Evolutionary conservation across 2,888 invertebrate genomes (phyloP), one percentile per base, ranked within the genome.

Genomic region (Sipunculus nudus): DNA sequence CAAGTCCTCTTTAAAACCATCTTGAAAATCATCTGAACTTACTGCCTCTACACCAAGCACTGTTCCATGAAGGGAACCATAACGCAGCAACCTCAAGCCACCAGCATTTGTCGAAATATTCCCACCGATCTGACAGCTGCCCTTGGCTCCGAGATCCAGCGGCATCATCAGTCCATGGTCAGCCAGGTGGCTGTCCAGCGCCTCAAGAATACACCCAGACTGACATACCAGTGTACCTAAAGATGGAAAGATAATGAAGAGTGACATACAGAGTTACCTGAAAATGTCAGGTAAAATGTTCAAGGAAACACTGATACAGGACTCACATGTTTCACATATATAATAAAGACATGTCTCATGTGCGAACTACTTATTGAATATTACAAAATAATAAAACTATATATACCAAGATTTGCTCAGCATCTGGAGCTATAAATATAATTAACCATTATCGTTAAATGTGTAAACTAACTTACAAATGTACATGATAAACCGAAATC

Each of bases 71-170:
- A 97, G 86, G 80, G 95, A 96, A 8, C 99, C 99, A 82, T 98
- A 99, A 39, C 97, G 89, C 32, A 99, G 83, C n/a, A 98, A 87
- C 60, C 98, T 86, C 25, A 98, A 84, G 0, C 99, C 99, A 0
- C 98, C 98, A 0, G 98, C 98, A 85, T 97, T 97, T 16, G 98
- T 98, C 38, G 96, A 91, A 28, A 96, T 87, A 83, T 97, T 97
- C 21, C 98, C 98, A 21, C 97, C 97, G 71, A 98, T 93, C 54
- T 96, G 92, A 78, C 96, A 97, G 60, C 91, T 23, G 29, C 95
- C 96, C 85, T 98, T 98, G 0, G 98, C 96, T 0, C 98, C 98
- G 61, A 99, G 87, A 86, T 99, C 99, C 58, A 98, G 82, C 0
- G 99, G 99, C 89, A 98, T 93, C 84, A 94, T 93, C 39, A 94